Conservation (phyloP, 2,888 invertebrate genomes). For the Eudemis profundana region DNA sequence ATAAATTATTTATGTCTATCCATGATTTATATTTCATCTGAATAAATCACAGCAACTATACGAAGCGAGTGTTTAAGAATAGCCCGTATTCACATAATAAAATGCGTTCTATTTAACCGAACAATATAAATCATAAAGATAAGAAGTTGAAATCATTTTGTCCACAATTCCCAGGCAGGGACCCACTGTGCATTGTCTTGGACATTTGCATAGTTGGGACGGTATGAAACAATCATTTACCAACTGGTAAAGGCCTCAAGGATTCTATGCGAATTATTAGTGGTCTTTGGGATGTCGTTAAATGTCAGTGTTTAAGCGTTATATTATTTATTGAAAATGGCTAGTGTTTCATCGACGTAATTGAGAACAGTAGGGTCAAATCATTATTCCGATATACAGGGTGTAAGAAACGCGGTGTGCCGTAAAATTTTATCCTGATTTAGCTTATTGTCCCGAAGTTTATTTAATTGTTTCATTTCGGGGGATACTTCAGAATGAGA, state of each 20-base stretch:
- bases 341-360: neutral
- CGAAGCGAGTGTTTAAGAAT: constrained; percentile 2
- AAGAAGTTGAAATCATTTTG: constrained; percentile 40
- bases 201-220: constrained; percentile 48
- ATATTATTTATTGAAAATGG: constrained; percentile 7
- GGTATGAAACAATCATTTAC: constrained; percentile 51
- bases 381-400: too few relatives aligned
- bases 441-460: too few relatives aligned
- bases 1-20: constrained; percentile 17
- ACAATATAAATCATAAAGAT: constrained; percentile 36
- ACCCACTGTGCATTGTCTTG: constrained; percentile 49
- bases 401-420: too few relatives aligned
- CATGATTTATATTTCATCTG: neutral
- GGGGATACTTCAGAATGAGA: too few relatives aligned
- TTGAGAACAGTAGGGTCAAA: neutral
- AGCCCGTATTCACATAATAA: constrained; percentile 60
- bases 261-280: constrained; percentile 45
- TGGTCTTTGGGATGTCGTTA: constrained; percentile 1
- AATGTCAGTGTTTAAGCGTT: constrained; percentile 7
- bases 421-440: too few relatives aligned
- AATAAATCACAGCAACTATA: constrained; percentile 18
- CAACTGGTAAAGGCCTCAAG: constrained; percentile 48
- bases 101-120: constrained; percentile 17
- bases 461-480: too few relatives aligned
- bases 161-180: constrained; percentile 35